phyloP scores from a whole-genome alignment of 2,113 vertebrate genomes.

The Rhinopomastus cyanomelas region DNA sequence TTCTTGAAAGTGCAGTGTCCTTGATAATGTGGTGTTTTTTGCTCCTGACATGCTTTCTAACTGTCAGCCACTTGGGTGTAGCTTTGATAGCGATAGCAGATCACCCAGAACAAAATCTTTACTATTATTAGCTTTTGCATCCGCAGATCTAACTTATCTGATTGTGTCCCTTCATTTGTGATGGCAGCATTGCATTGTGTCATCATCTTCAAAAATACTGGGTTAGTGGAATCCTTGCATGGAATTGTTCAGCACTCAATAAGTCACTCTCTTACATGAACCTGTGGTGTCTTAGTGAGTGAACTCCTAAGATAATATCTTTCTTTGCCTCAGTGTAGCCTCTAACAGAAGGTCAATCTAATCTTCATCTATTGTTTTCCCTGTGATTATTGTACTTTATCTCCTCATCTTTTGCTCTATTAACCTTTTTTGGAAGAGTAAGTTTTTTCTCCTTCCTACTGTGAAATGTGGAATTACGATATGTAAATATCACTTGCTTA shows the following conservation, averaged over 20 bases:
- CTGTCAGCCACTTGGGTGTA: not conserved
- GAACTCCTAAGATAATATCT: not conserved
- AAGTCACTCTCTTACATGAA: not conserved
- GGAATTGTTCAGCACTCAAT: not conserved
- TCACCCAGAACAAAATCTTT: not conserved
- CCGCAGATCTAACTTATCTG: not conserved
- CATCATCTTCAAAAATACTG: not conserved
- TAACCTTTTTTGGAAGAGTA: too few species aligned
- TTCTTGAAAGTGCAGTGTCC: rapidly evolving
- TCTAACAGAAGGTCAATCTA: not conserved
- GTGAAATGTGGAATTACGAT: not conserved
- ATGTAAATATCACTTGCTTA: not conserved
- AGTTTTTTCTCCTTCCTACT: not conserved
- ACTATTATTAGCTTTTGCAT: not conserved
- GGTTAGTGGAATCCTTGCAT: not conserved
- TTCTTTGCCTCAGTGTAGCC: not conserved
- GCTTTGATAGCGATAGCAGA: not conserved
- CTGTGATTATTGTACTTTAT: not conserved
- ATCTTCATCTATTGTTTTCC: not conserved
- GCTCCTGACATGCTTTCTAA: not conserved
- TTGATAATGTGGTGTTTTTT: not conserved
- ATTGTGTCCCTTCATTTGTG: not conserved
- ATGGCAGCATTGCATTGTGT: not conserved
- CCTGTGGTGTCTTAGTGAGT: not conserved
- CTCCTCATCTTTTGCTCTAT: not conserved